These are phyloP conservation scores for Solenopsis invicta DNA, from an alignment of 1,140 invertebrate species.

Conservation along the genomic window DNA sequence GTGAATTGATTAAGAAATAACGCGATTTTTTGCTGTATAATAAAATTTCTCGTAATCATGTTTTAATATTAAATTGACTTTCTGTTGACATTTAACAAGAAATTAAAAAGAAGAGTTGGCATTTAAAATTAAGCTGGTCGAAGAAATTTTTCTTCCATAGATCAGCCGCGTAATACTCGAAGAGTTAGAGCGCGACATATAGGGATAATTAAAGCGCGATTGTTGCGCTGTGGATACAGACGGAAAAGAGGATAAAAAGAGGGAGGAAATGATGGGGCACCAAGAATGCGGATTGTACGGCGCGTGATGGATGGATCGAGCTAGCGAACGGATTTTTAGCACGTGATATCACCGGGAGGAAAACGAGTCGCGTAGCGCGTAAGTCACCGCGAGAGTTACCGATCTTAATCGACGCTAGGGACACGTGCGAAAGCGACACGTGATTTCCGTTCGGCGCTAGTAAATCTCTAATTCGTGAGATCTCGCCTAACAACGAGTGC, in stretches of 20 bases:
- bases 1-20: not conserved
- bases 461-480: conserved; percentile 10
- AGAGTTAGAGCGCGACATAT: not conserved
- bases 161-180: conserved; percentile 1
- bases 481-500: not conserved
- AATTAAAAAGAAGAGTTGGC: conserved; percentile 20
- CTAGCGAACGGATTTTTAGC: conserved; percentile 45
- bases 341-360: conserved; percentile 52
- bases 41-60: not conserved
- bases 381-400: not conserved
- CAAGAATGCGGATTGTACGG: conserved; percentile 47
- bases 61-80: conserved; percentile 17
- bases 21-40: not conserved
- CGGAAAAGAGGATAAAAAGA: not conserved
- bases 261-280: conserved; percentile 10
- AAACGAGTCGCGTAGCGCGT: not conserved
- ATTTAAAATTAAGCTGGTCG: not conserved
- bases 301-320: conserved; percentile 41
- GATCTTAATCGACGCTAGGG: not conserved
- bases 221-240: conserved; percentile 1
- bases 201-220: conserved; percentile 32
- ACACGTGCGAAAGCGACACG: conserved; percentile 33
- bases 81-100: conserved; percentile 26
- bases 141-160: conserved; percentile 28
- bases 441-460: conserved; percentile 33